phyloP scores from a whole-genome alignment of 1,140 invertebrate genomes.

The Teleogryllus occipitalis region DNA sequence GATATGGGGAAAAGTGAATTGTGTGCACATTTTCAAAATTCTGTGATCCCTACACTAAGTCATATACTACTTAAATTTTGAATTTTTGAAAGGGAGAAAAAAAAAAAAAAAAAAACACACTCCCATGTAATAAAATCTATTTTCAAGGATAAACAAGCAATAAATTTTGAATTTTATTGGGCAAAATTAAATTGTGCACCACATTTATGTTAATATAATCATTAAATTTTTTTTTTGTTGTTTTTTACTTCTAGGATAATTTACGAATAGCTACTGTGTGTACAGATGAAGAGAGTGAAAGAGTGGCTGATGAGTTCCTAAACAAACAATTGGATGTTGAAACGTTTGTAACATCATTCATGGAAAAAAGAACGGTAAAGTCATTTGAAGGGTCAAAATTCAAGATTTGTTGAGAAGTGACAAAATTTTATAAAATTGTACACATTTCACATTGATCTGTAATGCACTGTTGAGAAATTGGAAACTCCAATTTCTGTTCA shows the following conservation, averaged over 20 bases:
- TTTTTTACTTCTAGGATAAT: constrained; percentile 35
- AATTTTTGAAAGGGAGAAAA: no score
- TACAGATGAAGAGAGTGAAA: constrained; percentile 64
- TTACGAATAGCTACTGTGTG: constrained; percentile 50
- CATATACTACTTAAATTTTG: no score
- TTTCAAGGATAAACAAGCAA: no score
- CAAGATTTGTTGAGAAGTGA: background rate
- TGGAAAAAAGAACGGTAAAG: constrained; percentile 50
- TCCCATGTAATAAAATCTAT: no score
- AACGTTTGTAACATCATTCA: constrained; percentile 59
- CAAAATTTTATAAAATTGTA: background rate
- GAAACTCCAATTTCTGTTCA: no score
- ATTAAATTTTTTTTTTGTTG: constrained; percentile 10
- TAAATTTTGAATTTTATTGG: no score
- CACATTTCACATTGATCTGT: background rate
- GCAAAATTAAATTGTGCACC: no score
- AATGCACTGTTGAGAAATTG: background rate
- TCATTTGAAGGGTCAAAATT: background rate
- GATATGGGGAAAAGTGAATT: no score
- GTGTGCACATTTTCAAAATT: no score
- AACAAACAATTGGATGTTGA: constrained; percentile 65
- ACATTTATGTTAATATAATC: no score
- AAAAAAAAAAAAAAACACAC: no score
- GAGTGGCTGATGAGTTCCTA: constrained; percentile 64
- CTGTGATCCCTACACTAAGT: no score